Evolutionary conservation across 2,888 invertebrate genomes (phyloP), one percentile per base, ranked within the genome.

Genomic region (Agrotis puta): DNA sequence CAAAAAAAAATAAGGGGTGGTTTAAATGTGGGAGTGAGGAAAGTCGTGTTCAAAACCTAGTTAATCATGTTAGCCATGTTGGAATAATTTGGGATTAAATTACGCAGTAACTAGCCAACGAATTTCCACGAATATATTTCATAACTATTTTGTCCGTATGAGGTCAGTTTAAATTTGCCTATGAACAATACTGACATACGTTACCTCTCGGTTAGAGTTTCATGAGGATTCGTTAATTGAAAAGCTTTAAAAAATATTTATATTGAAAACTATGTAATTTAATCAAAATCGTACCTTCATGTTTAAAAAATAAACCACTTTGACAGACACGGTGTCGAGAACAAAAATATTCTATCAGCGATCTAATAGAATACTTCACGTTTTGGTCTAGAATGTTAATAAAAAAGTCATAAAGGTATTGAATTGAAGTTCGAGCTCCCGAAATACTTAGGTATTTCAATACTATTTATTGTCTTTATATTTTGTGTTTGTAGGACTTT

Each of bases 121-220:
- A 22, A 61, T 54, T 66, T 64, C 16, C 7, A 47, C 3, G 18
- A 66, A 71, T 53, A 18, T 13, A 1, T 20, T 18, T 24, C 20
- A 22, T 13, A 13, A 50, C 13, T 54, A 50, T 20, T 47, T 75
- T 54, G 1, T 22, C 11, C 22, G 18, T 24, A 54, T 13, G 24
- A 13, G 16, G n/a, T 1, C 6, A 50, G 48, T 50, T 33, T 1
- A 0, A 54, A 54, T 24, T 59, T 45, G 13, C 22, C 11, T 27
- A 7, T 51, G 0, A 47, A 51, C 24, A 22, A 24, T 2, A 39
- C 0, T 65, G 20, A 18, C 13, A 14, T 13, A n/a, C 0, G 16
- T 45, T 56, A 24, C 6, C 33, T 39, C 11, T 39, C 9, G 39
- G 39, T 39, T 9, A 39, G 11, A 7, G 33, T 33, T 33, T 33